phyloP scores from a whole-genome alignment of 2,888 invertebrate species.

The Pristionchus entomophagus region DNA sequence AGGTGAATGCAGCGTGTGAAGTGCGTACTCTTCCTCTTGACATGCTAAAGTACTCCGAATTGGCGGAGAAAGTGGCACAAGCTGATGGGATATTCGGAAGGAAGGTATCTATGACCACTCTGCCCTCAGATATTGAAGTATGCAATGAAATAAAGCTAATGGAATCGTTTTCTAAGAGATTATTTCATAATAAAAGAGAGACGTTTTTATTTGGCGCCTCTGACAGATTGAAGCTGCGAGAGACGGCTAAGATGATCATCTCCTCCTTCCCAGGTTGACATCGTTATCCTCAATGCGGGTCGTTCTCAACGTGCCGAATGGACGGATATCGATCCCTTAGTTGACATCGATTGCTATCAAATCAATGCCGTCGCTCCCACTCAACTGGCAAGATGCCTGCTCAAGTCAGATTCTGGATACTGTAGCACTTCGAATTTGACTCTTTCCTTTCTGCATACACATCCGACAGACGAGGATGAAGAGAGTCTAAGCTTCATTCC shows the following conservation, averaged over 20 bases:
- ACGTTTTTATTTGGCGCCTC: neutral
- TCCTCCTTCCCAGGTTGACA: constrained; percentile 37
- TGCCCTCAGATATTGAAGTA: too few relatives aligned
- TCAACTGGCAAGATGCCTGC: constrained; percentile 81
- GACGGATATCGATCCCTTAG: constrained; percentile 81
- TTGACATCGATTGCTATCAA: constrained; percentile 85
- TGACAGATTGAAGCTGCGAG: neutral
- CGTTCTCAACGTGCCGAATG: constrained; percentile 44
- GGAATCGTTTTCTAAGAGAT: too few relatives aligned
- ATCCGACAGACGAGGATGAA: neutral
- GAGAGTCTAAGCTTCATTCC: too few relatives aligned
- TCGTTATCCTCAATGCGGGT: constrained; percentile 42
- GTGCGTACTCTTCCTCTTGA: constrained; percentile 16
- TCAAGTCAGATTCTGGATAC: constrained; percentile 26
- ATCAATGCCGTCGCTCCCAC: constrained; percentile 86
- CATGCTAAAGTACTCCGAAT: neutral
- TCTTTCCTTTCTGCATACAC: too few relatives aligned
- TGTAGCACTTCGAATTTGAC: too few relatives aligned
- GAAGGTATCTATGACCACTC: neutral
- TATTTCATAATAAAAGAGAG: too few relatives aligned
- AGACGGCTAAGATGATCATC: too few relatives aligned
- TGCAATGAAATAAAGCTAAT: too few relatives aligned
- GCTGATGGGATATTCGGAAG: constrained; percentile 34
- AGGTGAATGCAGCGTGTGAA: neutral
- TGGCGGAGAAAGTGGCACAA: neutral